phyloP scores from a whole-genome alignment of 2,888 invertebrate species.

The Arrhopalites spinosus region DNA sequence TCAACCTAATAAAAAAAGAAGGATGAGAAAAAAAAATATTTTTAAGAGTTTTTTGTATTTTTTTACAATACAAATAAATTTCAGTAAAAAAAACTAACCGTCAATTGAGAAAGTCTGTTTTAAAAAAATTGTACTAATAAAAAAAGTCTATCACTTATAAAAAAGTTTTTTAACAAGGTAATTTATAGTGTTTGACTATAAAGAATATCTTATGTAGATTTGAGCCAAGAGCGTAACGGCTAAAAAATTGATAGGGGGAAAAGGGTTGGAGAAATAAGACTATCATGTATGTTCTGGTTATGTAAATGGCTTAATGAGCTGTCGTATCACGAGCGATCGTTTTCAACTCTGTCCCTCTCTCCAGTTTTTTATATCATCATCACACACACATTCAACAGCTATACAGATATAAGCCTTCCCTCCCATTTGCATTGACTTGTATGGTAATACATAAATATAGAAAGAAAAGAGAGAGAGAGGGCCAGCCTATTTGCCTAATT shows the following conservation, averaged over 20 bases:
- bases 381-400: not conserved
- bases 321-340: slow-evolving; percentile 9
- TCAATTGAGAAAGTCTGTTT: no score
- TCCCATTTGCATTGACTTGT: not conserved
- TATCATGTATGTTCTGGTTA: not conserved
- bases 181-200: no score
- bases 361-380: slow-evolving; percentile 18
- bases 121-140: no score
- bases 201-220: no score
- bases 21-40: not conserved
- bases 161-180: no score
- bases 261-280: slow-evolving; percentile 8
- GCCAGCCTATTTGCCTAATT: slow-evolving; percentile 42
- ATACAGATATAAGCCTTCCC: not conserved
- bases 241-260: not conserved
- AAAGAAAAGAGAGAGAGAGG: not conserved
- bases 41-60: not conserved
- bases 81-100: no score
- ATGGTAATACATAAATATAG: not conserved
- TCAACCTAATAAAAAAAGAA: not conserved
- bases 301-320: slow-evolving; percentile 21
- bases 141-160: no score
- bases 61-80: no score
- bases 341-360: slow-evolving; percentile 2
- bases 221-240: no score